Conservation (phyloP, 23 tunicate species). For the Ascidia mentula region DNA sequence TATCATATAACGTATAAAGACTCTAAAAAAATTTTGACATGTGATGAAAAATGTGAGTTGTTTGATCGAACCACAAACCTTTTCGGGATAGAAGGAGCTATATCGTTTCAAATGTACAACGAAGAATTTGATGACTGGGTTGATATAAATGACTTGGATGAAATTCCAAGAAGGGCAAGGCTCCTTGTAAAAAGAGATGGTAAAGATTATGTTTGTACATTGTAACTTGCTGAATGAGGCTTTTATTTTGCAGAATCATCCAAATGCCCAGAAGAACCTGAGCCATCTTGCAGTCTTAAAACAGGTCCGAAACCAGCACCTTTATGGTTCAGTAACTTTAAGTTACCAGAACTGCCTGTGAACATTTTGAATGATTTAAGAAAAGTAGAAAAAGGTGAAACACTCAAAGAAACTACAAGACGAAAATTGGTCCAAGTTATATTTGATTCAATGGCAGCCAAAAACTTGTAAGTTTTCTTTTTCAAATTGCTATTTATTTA, state of each 20-base stretch:
- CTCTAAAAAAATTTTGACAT: not conserved
- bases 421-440: not conserved
- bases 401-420: not conserved
- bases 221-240: too few species aligned
- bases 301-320: not conserved
- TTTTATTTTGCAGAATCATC: too few species aligned
- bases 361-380: not conserved
- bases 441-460: not conserved
- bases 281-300: not conserved
- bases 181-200: not conserved
- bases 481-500: not conserved
- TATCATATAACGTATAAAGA: conserved; percentile 4
- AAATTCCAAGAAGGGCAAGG: not conserved
- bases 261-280: too few species aligned
- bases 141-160: conserved; percentile 1
- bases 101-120: not conserved
- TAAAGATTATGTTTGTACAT: not conserved
- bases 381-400: not conserved
- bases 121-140: conserved; percentile 14
- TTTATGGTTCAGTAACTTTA: not conserved
- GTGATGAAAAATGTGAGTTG: not conserved
- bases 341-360: not conserved
- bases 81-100: not conserved
- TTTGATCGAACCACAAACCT: not conserved
- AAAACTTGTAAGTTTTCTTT: not conserved